Evolutionary conservation across 2,888 invertebrate genomes (phyloP).

Genomic region (Oscheius onirici): DNA sequence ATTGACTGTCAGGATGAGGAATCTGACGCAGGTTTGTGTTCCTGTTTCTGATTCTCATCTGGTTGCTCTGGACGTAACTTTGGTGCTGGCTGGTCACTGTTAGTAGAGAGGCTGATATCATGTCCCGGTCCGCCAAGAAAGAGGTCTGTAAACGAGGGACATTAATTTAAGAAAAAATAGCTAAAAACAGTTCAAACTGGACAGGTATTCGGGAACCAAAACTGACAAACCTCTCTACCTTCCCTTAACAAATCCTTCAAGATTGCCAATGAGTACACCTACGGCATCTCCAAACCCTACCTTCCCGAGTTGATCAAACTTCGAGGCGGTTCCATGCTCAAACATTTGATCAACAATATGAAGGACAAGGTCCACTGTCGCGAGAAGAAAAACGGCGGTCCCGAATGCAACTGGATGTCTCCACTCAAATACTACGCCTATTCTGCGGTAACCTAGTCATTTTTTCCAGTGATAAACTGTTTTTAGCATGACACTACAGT

Average conservation of each 20-base stretch:
- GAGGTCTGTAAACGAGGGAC: no score
- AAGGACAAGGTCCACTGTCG: constrained; percentile 33
- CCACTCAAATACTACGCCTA: constrained; percentile 66
- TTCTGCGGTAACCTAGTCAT: constrained; percentile 57
- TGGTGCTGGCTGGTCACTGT: no score
- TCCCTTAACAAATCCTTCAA: no score
- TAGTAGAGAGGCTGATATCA: no score
- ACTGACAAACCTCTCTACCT: no score
- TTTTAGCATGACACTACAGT: constrained; percentile 68
- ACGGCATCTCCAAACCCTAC: constrained; percentile 59
- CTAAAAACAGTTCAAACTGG: no score
- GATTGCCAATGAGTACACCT: constrained; percentile 56
- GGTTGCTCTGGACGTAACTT: no score
- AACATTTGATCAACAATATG: constrained; percentile 28
- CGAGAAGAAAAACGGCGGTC: constrained; percentile 37
- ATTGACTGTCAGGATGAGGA: constrained; percentile 46
- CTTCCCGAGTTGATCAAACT: constrained; percentile 56
- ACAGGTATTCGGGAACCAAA: no score
- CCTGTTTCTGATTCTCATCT: no score
- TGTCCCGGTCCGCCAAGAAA: no score
- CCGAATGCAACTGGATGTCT: constrained; percentile 55
- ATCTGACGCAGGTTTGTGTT: constrained; percentile 57
- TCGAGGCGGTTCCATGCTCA: constrained; percentile 43
- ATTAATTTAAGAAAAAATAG: no score
- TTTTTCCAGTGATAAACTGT: neutral